phyloP scores from a whole-genome alignment of 2,888 invertebrate species.

The Lypha dubia region DNA sequence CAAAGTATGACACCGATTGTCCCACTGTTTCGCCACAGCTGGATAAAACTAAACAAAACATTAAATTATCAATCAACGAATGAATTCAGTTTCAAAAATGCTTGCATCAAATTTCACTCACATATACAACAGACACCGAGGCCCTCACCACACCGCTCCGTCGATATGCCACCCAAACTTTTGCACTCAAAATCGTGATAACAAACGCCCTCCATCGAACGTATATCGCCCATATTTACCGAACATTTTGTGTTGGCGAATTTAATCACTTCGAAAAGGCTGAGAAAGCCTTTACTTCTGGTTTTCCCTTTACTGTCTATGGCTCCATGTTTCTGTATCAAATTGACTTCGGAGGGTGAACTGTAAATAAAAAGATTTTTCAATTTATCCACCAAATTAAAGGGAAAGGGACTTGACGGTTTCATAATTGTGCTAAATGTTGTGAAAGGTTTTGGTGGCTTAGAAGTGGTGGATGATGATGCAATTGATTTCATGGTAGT shows the following conservation, averaged over 20 bases:
- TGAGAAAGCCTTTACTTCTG: conserved; percentile 85
- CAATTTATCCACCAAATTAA: conserved; percentile 75
- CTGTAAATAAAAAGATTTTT: conserved; percentile 79
- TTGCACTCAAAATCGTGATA: conserved; percentile 88
- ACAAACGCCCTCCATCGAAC: conserved; percentile 88
- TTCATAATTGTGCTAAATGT: conserved; percentile 78
- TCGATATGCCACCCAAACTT: conserved; percentile 85
- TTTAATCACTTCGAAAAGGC: conserved; percentile 88
- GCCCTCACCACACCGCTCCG: conserved; percentile 89
- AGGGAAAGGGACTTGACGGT: conserved; percentile 71
- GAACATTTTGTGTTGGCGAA: conserved; percentile 87
- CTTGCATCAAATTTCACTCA: conserved; percentile 83
- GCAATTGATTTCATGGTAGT: conserved; percentile 37
- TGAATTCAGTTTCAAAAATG: too few species aligned
- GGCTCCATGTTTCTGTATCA: conserved; percentile 76
- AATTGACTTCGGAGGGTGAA: conserved; percentile 78
- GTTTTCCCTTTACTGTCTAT: conserved; percentile 70
- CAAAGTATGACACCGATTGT: conserved; percentile 88
- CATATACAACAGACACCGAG: conserved; percentile 90
- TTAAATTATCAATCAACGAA: background rate
- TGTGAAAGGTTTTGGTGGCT: conserved; percentile 61
- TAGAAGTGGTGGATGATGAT: conserved; percentile 43
- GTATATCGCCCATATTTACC: conserved; percentile 81
- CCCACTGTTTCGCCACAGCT: conserved; percentile 87
- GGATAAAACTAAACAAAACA: conserved; percentile 85